Evolutionary conservation across 2,888 invertebrate genomes (phyloP).

Genomic region (Onthophagus sagittarius): DNA sequence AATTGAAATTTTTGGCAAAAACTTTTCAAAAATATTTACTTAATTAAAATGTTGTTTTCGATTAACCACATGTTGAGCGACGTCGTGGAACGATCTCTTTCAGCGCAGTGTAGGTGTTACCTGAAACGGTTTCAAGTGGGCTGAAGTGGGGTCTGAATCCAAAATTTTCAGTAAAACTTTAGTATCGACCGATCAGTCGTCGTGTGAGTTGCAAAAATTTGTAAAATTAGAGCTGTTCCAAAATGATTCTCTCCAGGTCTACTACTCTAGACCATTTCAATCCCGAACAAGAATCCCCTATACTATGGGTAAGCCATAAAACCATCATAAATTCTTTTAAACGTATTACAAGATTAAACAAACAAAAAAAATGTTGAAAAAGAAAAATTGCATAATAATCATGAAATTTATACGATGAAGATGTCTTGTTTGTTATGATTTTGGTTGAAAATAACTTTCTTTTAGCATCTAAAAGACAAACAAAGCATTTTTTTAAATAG

Average conservation of each 20-base stretch:
- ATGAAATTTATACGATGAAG: too few relatives aligned
- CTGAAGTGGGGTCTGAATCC: conserved; percentile 12
- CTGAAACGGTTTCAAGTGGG: conserved; percentile 11
- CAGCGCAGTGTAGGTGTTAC: conserved; percentile 18
- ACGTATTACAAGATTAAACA: neutral
- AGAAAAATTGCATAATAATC: neutral
- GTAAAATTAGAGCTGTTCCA: conserved; percentile 11
- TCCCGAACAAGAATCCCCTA: conserved; percentile 38
- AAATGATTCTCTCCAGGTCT: conserved; percentile 42
- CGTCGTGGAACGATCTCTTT: neutral
- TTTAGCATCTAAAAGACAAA: too few relatives aligned
- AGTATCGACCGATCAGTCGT: conserved; percentile 16
- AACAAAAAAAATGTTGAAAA: conserved; percentile 1
- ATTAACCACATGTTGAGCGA: neutral
- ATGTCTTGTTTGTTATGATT: too few relatives aligned
- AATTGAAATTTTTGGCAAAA: neutral
- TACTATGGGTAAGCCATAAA: conserved; percentile 44
- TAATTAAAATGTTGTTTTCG: neutral
- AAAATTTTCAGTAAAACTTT: conserved; percentile 18
- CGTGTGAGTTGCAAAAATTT: conserved; percentile 1
- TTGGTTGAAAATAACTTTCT: too few relatives aligned
- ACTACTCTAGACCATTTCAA: conserved; percentile 38
- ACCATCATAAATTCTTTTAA: neutral
- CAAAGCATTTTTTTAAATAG: too few relatives aligned
- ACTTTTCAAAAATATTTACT: neutral